phyloP scores from a whole-genome alignment of 2,888 invertebrate species.

The Himalopsyche japonica region DNA sequence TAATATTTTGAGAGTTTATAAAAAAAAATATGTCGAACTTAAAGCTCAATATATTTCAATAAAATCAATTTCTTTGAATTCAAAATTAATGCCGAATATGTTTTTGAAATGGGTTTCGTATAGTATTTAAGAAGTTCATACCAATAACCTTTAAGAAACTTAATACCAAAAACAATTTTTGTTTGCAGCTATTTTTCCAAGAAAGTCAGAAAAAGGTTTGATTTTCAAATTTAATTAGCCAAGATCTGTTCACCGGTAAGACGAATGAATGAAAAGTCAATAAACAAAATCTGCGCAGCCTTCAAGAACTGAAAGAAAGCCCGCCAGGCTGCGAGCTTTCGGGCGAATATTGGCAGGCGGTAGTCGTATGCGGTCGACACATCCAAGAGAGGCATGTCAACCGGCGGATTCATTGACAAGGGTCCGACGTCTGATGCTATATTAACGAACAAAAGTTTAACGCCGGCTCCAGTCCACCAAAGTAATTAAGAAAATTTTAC shows the following conservation, averaged over 20 bases:
- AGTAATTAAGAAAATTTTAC: slow-evolving; percentile 13
- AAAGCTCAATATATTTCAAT: too few relatives aligned
- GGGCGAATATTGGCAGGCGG: slow-evolving; percentile 10
- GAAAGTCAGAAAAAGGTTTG: too few relatives aligned
- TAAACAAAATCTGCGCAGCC: background rate
- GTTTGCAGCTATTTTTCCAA: too few relatives aligned
- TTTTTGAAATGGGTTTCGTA: too few relatives aligned
- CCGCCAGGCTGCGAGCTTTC: background rate
- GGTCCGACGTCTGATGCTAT: slow-evolving; percentile 12
- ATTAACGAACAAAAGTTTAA: slow-evolving; percentile 18
- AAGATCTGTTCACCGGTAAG: background rate
- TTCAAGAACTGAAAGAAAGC: background rate
- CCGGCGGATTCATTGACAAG: slow-evolving; percentile 6
- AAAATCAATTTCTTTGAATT: too few relatives aligned
- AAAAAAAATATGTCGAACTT: too few relatives aligned
- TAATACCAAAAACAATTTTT: too few relatives aligned
- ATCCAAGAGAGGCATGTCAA: background rate
- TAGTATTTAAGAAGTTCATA: too few relatives aligned
- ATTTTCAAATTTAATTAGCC: background rate
- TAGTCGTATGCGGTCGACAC: background rate
- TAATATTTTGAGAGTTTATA: too few relatives aligned
- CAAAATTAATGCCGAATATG: too few relatives aligned
- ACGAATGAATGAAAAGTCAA: background rate
- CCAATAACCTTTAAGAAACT: too few relatives aligned
- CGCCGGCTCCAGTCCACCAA: background rate